phyloP scores from a whole-genome alignment of 2,888 invertebrate species.

The Melanostoma scalare region DNA sequence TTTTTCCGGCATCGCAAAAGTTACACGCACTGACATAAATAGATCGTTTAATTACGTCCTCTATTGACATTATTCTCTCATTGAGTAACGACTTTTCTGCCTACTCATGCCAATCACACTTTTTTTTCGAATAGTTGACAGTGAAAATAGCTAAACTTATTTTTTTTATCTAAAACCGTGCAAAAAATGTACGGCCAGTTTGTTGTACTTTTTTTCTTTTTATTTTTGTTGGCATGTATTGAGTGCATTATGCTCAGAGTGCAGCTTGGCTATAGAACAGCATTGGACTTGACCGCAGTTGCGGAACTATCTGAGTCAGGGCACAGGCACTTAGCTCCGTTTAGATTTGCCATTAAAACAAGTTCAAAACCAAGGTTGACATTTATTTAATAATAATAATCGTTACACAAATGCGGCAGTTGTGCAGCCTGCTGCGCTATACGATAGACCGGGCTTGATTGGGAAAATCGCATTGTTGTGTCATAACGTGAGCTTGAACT shows the following conservation, averaged over 20 bases:
- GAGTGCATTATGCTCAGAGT: conserved; percentile 68
- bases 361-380: conserved; percentile 73
- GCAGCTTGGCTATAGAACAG: conserved; percentile 56
- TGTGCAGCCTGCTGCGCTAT: conserved; percentile 11
- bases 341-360: conserved; percentile 68
- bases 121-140: neutral
- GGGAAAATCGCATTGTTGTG: conserved; percentile 50
- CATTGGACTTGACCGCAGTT: conserved; percentile 74
- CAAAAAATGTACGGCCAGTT: conserved; percentile 33
- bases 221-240: neutral
- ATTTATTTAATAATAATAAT: conserved; percentile 52
- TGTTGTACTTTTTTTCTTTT: neutral
- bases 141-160: conserved; percentile 6
- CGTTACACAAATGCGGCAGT: conserved; percentile 34
- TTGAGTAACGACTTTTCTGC: conserved; percentile 40
- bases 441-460: conserved; percentile 45
- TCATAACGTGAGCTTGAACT: conserved; percentile 43
- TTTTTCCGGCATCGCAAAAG: conserved; percentile 33
- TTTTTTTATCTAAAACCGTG: conserved; percentile 29
- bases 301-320: conserved; percentile 73
- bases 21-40: conserved; percentile 5
- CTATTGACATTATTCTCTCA: conserved; percentile 20
- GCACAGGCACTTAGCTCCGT: conserved; percentile 71
- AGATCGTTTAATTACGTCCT: conserved; percentile 10
- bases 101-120: conserved; percentile 40